These are phyloP conservation scores for Noctilio leporinus DNA, from an alignment of 2,113 vertebrate genomes.

Conservation along the genomic window DNA sequence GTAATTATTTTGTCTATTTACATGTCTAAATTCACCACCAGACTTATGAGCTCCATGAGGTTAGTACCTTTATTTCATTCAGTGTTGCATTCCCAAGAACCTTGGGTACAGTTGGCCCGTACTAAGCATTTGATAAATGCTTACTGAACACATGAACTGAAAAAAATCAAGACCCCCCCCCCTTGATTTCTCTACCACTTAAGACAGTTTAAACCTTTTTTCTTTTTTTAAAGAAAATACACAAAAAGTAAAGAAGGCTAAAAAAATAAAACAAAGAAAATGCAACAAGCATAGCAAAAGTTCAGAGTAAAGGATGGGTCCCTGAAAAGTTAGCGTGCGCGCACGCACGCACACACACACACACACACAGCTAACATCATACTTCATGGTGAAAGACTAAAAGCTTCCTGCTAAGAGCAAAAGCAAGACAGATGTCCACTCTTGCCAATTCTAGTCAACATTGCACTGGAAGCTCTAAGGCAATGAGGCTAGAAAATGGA, in stretches of 20 bases:
- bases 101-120: neutral
- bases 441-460: neutral
- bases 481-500: slow-evolving; percentile 8
- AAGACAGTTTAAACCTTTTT: neutral
- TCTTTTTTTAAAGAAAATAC: neutral
- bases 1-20: neutral
- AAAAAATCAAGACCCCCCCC: neutral
- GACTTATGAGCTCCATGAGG: neutral
- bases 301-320: neutral
- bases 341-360: too few species aligned
- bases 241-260: slow-evolving; percentile 1
- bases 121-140: neutral
- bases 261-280: slow-evolving; percentile 45
- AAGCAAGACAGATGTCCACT: neutral
- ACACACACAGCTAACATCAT: neutral
- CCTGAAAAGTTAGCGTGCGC: neutral
- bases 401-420: neutral
- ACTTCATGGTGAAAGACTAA: neutral
- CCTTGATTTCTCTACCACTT: neutral
- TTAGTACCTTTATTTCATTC: neutral
- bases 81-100: neutral
- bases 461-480: neutral
- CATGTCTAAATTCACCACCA: neutral
- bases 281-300: neutral
- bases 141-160: neutral